phyloP scores from a whole-genome alignment of 23 tunicate species.

The Oikopleura dioica region DNA sequence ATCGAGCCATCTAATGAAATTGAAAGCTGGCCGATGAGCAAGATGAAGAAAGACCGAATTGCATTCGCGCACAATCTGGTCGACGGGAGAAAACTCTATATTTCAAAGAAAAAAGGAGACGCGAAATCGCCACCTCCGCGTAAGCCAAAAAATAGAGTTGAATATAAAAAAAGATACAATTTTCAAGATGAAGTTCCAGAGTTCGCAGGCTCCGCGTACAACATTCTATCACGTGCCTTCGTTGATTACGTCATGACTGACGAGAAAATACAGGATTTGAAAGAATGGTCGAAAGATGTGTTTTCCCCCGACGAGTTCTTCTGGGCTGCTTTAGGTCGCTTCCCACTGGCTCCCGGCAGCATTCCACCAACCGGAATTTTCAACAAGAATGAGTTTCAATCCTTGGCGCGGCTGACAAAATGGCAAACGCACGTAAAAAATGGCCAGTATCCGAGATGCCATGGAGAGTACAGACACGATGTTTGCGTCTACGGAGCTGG shows the following conservation, averaged over 20 bases:
- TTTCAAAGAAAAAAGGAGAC: no score
- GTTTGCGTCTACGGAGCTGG: slow-evolving; percentile 72
- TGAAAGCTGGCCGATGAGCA: no score
- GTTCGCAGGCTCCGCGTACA: neutral
- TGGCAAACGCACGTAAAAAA: slow-evolving; percentile 62
- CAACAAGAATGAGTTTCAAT: slow-evolving; percentile 43
- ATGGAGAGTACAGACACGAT: slow-evolving; percentile 37
- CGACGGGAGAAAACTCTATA: no score
- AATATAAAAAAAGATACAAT: no score
- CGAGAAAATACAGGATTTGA: slow-evolving; percentile 21
- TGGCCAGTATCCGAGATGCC: slow-evolving; percentile 34
- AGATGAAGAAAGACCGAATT: no score
- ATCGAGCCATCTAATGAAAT: no score
- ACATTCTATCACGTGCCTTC: neutral
- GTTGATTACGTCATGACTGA: slow-evolving; percentile 19
- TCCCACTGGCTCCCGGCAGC: slow-evolving; percentile 62
- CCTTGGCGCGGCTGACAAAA: slow-evolving; percentile 41
- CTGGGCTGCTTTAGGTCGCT: slow-evolving; percentile 72
- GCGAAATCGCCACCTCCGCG: no score
- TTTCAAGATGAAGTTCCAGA: no score
- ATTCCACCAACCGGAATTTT: slow-evolving; percentile 62
- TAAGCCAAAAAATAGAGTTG: no score
- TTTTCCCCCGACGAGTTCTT: slow-evolving; percentile 80
- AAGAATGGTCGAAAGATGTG: slow-evolving; percentile 57
- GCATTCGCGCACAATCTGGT: no score